Evolutionary conservation across 2,888 invertebrate genomes (phyloP).

Genomic region (Nemotelus nigrinus): DNA sequence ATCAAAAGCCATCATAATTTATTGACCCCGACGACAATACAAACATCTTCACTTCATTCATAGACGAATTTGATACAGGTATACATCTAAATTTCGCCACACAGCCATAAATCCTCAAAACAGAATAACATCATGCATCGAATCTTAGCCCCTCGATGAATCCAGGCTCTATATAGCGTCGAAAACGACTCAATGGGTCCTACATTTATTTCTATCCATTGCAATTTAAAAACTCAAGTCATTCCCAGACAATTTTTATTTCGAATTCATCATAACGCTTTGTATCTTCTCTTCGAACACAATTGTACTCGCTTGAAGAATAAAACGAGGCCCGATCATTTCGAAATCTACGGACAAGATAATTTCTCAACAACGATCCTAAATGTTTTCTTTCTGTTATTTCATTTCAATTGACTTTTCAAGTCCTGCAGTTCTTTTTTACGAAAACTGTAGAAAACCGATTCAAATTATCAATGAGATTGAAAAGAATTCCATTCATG

Average conservation of each 20-base stretch:
- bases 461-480: constrained; percentile 11
- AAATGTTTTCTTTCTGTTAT: not conserved
- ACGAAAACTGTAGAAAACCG: not conserved
- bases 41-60: not conserved
- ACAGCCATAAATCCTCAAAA: not conserved
- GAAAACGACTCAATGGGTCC: not conserved
- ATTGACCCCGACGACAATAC: not conserved
- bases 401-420: not conserved
- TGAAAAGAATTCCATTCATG: constrained; percentile 17
- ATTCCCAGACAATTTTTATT: constrained; percentile 6
- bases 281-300: not conserved
- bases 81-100: constrained; percentile 1
- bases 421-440: constrained; percentile 8
- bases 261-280: not conserved
- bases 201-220: too few species aligned
- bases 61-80: constrained; percentile 12
- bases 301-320: not conserved
- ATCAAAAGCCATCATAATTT: not conserved
- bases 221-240: not conserved
- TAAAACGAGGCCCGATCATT: not conserved
- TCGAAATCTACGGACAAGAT: not conserved
- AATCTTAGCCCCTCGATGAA: not conserved
- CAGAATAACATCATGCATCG: not conserved
- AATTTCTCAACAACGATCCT: constrained; percentile 9
- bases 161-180: not conserved